Conservation (phyloP, 2,113 vertebrate species). For the Manacus vitellinus region DNA sequence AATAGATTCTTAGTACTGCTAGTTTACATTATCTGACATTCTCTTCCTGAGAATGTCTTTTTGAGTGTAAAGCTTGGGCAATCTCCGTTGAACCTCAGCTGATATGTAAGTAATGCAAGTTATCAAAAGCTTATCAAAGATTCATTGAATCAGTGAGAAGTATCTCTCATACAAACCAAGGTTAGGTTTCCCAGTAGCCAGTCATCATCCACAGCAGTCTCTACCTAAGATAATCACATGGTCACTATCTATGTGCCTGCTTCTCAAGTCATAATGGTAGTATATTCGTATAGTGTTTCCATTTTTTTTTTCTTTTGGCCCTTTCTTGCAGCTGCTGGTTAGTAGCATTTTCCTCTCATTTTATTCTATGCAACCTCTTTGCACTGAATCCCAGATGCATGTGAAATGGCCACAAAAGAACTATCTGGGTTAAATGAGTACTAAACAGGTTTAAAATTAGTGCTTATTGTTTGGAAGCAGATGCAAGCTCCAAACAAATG, state of each 20-base stretch:
- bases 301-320: background rate
- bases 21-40: background rate
- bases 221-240: background rate
- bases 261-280: background rate
- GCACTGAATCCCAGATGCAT: constrained; percentile 77
- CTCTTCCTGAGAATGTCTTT: background rate
- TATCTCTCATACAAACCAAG: background rate
- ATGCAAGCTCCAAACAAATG: constrained; percentile 81
- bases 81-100: background rate
- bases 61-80: background rate
- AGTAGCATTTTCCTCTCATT: constrained; percentile 62
- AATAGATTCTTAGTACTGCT: background rate
- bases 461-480: constrained; percentile 79
- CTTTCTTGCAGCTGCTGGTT: constrained; percentile 73
- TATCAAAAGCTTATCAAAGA: background rate
- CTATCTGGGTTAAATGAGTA: constrained; percentile 79
- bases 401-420: constrained; percentile 78
- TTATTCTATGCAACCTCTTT: constrained; percentile 72
- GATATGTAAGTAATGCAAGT: background rate
- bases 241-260: background rate
- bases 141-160: background rate
- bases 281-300: background rate
- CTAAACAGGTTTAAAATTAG: constrained; percentile 84
- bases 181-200: background rate
- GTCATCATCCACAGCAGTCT: background rate